phyloP scores from a whole-genome alignment of 1,140 invertebrate species.

The Hylaeus volcanicus region DNA sequence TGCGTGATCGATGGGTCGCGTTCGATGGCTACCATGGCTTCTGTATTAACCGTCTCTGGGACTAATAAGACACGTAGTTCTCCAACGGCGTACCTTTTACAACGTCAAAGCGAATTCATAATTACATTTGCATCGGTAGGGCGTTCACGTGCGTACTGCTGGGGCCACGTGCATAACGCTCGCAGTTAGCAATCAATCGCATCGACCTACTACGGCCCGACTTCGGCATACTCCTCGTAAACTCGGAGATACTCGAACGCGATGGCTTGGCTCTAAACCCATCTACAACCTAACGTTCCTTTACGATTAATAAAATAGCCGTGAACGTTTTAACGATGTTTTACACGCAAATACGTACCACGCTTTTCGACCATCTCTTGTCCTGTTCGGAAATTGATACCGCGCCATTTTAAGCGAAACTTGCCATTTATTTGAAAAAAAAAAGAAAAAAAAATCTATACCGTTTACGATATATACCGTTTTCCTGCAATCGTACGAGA shows the following conservation, averaged over 20 bases:
- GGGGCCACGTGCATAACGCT: slow-evolving; percentile 2
- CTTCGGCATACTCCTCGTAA: not conserved
- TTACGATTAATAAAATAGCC: no score
- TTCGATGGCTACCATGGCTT: not conserved
- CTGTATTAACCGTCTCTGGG: slow-evolving; percentile 39
- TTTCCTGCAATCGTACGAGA: no score
- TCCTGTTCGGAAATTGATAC: no score
- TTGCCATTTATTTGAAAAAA: no score
- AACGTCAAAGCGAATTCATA: slow-evolving; percentile 50
- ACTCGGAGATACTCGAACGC: not conserved
- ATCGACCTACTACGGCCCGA: slow-evolving; percentile 5
- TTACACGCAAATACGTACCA: no score
- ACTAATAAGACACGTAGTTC: slow-evolving; percentile 37
- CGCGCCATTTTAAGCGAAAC: no score
- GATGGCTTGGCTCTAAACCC: not conserved
- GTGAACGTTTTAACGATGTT: no score
- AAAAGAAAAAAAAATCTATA: no score
- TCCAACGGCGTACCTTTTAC: slow-evolving; percentile 36
- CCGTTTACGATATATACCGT: no score
- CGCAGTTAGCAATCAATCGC: slow-evolving; percentile 32
- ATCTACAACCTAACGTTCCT: no score
- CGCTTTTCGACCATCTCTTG: no score
- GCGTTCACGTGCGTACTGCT: slow-evolving; percentile 27
- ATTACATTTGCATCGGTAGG: slow-evolving; percentile 37
- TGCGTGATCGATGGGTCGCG: slow-evolving; percentile 10